phyloP scores from a whole-genome alignment of 2,888 invertebrate genomes.

The Allacma fusca region DNA sequence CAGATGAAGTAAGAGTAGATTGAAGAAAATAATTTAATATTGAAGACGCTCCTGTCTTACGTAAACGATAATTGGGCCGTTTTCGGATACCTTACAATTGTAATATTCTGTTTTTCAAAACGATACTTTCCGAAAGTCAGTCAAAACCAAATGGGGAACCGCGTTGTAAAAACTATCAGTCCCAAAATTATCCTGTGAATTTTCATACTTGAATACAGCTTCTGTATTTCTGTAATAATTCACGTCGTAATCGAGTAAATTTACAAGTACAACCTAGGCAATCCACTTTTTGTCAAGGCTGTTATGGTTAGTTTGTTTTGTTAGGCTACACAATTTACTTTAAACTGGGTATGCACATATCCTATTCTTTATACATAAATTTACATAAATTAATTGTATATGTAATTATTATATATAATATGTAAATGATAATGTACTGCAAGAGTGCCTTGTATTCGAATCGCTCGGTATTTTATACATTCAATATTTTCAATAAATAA shows the following conservation, averaged over 20 bases:
- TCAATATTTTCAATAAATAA: slow-evolving; percentile 49
- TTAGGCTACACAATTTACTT: neutral
- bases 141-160: slow-evolving; percentile 12
- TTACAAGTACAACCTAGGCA: neutral
- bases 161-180: neutral
- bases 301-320: neutral
- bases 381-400: neutral
- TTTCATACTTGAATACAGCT: neutral
- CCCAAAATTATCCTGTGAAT: neutral
- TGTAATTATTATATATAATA: slow-evolving; percentile 1
- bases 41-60: neutral
- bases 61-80: slow-evolving; percentile 7
- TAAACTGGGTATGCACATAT: neutral
- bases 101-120: slow-evolving; percentile 6
- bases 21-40: slow-evolving; percentile 38
- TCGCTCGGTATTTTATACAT: slow-evolving; percentile 52
- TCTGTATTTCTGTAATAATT: neutral
- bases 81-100: neutral
- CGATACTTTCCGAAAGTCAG: slow-evolving; percentile 20
- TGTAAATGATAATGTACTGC: slow-evolving; percentile 38
- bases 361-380: slow-evolving; percentile 6
- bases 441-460: slow-evolving; percentile 53
- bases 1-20: slow-evolving; percentile 57
- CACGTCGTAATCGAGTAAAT: neutral
- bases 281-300: neutral